A percentile compares a stretch with the other conserved stretches of the same genome.
These are phyloP conservation scores for Metaphire vulgaris DNA, from an alignment of 1,140 invertebrate species.

Conservation along the genomic window DNA sequence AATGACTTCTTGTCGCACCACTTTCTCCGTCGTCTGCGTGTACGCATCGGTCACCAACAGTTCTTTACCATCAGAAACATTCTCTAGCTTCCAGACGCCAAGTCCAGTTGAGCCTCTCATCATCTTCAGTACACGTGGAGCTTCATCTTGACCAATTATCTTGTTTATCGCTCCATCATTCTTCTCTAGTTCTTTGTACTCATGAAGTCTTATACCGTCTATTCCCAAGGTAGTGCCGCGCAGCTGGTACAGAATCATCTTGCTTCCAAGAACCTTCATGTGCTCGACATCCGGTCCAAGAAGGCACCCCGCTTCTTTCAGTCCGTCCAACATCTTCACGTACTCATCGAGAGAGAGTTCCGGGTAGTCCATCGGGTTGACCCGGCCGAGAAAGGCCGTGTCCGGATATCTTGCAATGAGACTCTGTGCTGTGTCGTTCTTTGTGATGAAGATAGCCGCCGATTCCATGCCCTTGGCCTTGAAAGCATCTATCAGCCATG, in stretches of 20 bases:
- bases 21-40: constrained; percentile 22
- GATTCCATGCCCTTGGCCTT: constrained; percentile 29
- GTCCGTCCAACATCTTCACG: constrained; percentile 18
- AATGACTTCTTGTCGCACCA: constrained; percentile 21
- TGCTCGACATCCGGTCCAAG: constrained; percentile 27
- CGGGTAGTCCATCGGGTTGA: constrained; percentile 31
- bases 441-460: constrained; percentile 26
- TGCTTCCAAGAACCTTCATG: constrained; percentile 29
- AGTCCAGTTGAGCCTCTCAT: constrained; percentile 30
- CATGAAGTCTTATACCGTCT: constrained; percentile 20
- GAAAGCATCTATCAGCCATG: constrained; percentile 30
- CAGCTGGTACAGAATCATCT: constrained; percentile 31
- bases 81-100: constrained; percentile 32
- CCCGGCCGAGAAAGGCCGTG: constrained; percentile 30
- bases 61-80: constrained; percentile 14
- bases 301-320: constrained; percentile 21
- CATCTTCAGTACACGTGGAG: constrained; percentile 30
- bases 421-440: constrained; percentile 21
- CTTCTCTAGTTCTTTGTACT: constrained; percentile 11
- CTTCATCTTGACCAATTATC: constrained; percentile 21
- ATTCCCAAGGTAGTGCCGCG: constrained; percentile 26
- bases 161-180: constrained; percentile 23
- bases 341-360: constrained; percentile 22
- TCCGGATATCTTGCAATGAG: constrained; percentile 22
- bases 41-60: constrained; percentile 28